Conservation (phyloP, 2,113 vertebrate species). For the Solea solea region DNA sequence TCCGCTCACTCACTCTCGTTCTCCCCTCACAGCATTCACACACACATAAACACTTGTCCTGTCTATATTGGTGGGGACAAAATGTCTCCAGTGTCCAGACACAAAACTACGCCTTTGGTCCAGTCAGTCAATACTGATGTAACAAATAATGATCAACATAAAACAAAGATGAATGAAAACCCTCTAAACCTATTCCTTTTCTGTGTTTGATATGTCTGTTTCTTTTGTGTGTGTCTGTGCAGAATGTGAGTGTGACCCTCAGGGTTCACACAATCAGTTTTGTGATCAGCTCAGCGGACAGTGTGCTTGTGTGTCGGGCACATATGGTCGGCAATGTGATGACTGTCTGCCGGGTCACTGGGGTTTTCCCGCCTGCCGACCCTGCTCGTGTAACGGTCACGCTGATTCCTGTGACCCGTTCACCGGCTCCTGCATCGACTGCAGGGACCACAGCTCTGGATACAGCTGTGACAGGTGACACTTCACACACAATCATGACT, state of each 20-base stretch:
- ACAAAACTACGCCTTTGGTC: too few relatives aligned
- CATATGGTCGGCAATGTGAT: conserved; percentile 89
- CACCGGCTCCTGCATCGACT: conserved; percentile 87
- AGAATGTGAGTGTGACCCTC: conserved; percentile 90
- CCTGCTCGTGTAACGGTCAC: conserved; percentile 92
- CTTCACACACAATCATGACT: neutral
- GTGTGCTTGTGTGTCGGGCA: conserved; percentile 88
- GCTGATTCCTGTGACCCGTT: conserved; percentile 84
- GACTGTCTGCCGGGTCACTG: conserved; percentile 90
- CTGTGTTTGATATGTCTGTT: neutral
- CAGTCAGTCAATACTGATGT: too few relatives aligned
- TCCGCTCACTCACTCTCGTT: too few relatives aligned
- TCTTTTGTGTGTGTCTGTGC: conserved; percentile 9
- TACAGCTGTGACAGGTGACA: conserved; percentile 89
- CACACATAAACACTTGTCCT: too few relatives aligned
- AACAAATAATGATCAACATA: too few relatives aligned
- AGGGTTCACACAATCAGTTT: conserved; percentile 86
- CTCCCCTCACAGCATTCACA: too few relatives aligned
- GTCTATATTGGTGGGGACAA: too few relatives aligned
- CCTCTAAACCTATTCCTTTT: too few relatives aligned
- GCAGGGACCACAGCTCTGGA: conserved; percentile 87
- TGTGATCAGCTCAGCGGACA: conserved; percentile 89
- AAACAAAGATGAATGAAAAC: too few relatives aligned
- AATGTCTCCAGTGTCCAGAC: too few relatives aligned
- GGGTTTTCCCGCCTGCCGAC: conserved; percentile 92